These are phyloP conservation scores for Platysternon megacephalum DNA, from an alignment of 2,113 vertebrate genomes.

Conservation along the genomic window DNA sequence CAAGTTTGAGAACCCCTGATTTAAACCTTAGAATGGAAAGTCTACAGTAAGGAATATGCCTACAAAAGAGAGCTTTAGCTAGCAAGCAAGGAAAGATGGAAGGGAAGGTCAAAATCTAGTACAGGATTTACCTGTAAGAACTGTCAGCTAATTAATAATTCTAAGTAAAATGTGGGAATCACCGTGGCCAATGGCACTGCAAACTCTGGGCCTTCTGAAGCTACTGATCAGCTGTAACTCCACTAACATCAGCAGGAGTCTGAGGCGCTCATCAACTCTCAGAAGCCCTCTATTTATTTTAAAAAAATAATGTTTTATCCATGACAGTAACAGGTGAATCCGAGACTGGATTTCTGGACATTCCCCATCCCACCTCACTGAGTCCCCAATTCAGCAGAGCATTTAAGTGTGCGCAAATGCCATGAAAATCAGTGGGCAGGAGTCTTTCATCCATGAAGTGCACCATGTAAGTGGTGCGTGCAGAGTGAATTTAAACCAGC, in stretches of 20 bases:
- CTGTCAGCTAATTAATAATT: neutral
- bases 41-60: neutral
- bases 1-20: no score
- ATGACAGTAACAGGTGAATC: neutral
- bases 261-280: neutral
- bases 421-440: neutral
- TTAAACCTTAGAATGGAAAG: neutral
- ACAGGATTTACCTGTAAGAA: neutral
- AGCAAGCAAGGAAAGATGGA: neutral
- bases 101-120: neutral
- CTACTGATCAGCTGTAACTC: conserved; percentile 34
- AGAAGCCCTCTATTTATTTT: neutral
- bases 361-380: neutral
- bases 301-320: neutral
- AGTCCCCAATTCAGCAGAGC: rapidly evolving
- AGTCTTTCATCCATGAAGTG: neutral
- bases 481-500: conserved; percentile 8
- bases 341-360: neutral
- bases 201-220: neutral
- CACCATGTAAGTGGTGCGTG: neutral
- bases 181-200: neutral
- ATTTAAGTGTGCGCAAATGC: rapidly evolving
- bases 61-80: neutral
- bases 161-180: neutral
- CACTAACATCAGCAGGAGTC: neutral